Conservation (phyloP, 2,888 invertebrate species). For the Phania funesta region DNA sequence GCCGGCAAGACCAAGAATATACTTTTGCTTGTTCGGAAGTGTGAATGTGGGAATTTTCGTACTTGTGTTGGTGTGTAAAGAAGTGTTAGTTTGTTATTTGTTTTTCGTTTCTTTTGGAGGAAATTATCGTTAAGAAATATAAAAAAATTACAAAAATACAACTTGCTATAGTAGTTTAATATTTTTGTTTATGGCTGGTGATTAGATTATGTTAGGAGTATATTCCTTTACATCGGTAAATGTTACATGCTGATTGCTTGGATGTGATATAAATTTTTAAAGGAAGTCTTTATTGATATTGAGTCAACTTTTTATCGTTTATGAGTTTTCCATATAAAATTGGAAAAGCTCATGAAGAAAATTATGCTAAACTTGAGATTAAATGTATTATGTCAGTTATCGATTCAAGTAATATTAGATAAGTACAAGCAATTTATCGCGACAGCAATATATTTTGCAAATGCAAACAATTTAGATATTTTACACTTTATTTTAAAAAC, state of each 20-base stretch:
- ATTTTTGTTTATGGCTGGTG: slow-evolving; percentile 18
- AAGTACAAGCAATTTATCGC: too few species aligned
- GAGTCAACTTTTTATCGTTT: too few species aligned
- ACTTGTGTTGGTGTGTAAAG: neutral
- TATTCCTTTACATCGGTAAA: neutral
- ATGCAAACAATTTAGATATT: too few species aligned
- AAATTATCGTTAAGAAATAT: slow-evolving; percentile 51
- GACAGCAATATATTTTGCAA: too few species aligned
- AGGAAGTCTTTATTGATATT: slow-evolving; percentile 7
- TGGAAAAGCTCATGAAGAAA: too few species aligned
- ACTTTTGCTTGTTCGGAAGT: neutral
- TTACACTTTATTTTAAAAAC: too few species aligned
- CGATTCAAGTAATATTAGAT: too few species aligned
- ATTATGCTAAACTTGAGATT: too few species aligned
- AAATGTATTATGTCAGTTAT: too few species aligned
- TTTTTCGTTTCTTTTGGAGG: slow-evolving; percentile 25
- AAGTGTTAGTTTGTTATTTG: slow-evolving; percentile 5
- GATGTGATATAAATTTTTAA: slow-evolving; percentile 8
- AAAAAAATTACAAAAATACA: neutral
- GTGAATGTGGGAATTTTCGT: too few species aligned
- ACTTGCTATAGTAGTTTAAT: slow-evolving; percentile 13
- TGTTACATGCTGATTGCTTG: neutral
- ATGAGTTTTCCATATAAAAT: too few species aligned
- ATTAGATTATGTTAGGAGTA: slow-evolving; percentile 33
- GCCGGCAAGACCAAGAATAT: slow-evolving; percentile 24